These are phyloP conservation scores for Spea hammondii DNA, from an alignment of 2,797 vertebrate genomes.

Conservation along the genomic window DNA sequence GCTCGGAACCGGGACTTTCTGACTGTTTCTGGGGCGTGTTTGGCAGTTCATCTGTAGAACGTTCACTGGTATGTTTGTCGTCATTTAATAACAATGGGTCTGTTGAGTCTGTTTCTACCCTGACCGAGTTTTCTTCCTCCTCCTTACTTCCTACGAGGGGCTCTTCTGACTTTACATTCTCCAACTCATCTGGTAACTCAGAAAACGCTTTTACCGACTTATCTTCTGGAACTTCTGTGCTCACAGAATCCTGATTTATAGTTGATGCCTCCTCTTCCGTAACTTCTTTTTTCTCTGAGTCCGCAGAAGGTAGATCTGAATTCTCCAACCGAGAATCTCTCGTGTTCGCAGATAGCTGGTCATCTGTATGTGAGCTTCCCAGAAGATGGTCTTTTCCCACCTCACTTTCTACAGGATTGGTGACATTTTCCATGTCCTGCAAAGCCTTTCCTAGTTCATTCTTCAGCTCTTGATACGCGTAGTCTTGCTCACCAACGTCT, in stretches of 20 bases:
- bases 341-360: not conserved
- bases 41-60: not conserved
- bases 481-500: slow-evolving; percentile 20
- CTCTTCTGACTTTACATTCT: not conserved
- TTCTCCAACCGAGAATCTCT: not conserved
- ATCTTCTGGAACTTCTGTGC: not conserved
- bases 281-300: not conserved
- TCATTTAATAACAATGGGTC: not conserved
- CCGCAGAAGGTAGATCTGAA: not conserved
- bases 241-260: not conserved
- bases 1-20: not conserved
- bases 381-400: not conserved
- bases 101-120: not conserved
- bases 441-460: not conserved
- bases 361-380: slow-evolving; percentile 3
- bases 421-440: not conserved
- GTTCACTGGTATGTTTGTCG: not conserved
- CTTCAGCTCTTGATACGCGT: not conserved
- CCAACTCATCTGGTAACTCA: not conserved
- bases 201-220: not conserved
- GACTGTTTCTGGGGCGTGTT: not conserved
- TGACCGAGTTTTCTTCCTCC: not conserved
- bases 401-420: fast-evolving
- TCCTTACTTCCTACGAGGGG: not conserved
- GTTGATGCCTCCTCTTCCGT: not conserved